Evolutionary conservation across 2,113 vertebrate genomes (phyloP).

Genomic region (Saguinus imperator): DNA sequence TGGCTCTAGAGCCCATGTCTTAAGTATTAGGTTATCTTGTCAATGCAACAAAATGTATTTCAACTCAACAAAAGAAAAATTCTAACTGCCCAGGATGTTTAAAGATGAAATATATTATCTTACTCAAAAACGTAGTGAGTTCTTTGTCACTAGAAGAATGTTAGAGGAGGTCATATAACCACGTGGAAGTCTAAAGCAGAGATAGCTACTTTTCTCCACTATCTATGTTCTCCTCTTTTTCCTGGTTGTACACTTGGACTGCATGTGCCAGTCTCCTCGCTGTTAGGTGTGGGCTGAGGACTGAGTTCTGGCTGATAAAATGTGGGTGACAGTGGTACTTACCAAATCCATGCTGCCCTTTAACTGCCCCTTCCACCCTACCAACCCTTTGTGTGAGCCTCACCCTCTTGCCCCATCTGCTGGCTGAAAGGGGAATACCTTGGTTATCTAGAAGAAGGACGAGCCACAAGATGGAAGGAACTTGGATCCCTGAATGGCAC

Average conservation of each 20-base stretch:
- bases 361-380: too few relatives aligned
- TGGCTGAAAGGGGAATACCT: neutral
- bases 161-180: neutral
- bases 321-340: neutral
- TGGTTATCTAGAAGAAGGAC: neutral
- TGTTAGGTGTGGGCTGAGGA: neutral
- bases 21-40: neutral
- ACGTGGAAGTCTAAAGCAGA: neutral
- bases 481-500: neutral
- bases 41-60: neutral
- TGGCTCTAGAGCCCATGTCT: neutral
- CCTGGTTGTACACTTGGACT: neutral
- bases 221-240: neutral
- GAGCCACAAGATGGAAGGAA: neutral
- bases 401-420: neutral
- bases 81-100: neutral
- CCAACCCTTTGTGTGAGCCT: neutral
- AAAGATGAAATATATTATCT: neutral
- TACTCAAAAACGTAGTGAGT: neutral
- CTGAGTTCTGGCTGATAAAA: neutral
- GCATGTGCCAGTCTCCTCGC: neutral
- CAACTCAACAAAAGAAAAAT: neutral
- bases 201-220: neutral
- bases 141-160: neutral
- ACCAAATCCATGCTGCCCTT: neutral